Base-by-base conservation (phyloP, 2,113 vertebrate species). In the Phainopepla nitens region DNA sequence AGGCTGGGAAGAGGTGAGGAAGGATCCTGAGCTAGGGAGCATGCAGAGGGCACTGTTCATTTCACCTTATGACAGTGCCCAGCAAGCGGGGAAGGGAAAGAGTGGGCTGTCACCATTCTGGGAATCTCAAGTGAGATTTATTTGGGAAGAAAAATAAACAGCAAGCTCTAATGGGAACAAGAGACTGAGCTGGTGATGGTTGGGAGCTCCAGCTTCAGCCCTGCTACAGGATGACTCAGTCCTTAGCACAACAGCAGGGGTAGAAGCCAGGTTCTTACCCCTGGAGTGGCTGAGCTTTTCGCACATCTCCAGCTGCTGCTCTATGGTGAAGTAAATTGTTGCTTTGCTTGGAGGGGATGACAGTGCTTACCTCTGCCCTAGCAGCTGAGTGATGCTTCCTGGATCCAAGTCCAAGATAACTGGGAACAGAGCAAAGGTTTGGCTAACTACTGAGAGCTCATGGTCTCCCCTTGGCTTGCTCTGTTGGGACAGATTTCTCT, bases 201-300 rank as follows among this genome's bases (percentile, higher is more conserved):
- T 93, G 42, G 66, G 68, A 94, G 89, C 86, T 88, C 42, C 58
- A 86, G 92, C 94, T 82, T 47, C 35, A 93, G 78, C 65, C 71
- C 58, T 92, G 90, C 95, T 95, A 90, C 90, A 90, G 89, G 90
- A 94, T 88, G 89, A 92, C 80, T 95, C 75, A 77, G 88, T 82
- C 68, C 42, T 77, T 87, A 75, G 76, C 5, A 8, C 11, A 53
- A 42, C 89, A 81, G 71, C 64, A 86, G 62, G 76, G 75, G 64
- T 69, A 86, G 94, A 47, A 90, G 47, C 86, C 86, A 60, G 80
- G 51, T 92, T 93, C 71, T 71, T 82, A 18, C 88, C 68, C 80
- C 58, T 28, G 49, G 60, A 81, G 68, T 10, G 41, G 54, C 9
- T 90, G 80, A 81, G 73, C 56, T 82, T 95, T 79, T 79, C 87